phyloP scores from a whole-genome alignment of 2,888 invertebrate genomes.

The Sphinx pinastri region DNA sequence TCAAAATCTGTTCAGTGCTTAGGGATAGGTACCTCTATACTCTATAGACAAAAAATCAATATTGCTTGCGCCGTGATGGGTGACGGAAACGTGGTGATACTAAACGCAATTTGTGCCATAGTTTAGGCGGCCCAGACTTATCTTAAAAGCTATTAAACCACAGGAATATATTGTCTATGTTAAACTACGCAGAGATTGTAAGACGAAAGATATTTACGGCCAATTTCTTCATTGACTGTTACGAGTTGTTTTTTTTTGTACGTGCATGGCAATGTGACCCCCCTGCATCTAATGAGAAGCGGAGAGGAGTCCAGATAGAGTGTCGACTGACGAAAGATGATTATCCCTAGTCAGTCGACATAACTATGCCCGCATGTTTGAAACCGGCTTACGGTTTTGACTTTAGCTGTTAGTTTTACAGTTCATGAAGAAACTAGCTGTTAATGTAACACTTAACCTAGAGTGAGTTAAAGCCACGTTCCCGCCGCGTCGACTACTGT shows the following conservation, averaged over 20 bases:
- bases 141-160: slow-evolving; percentile 17
- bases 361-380: too few species aligned
- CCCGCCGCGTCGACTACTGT: slow-evolving; percentile 34
- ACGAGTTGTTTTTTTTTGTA: too few species aligned
- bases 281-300: too few species aligned
- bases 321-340: too few species aligned
- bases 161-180: slow-evolving; percentile 19
- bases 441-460: slow-evolving; percentile 10
- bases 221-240: too few species aligned
- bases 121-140: slow-evolving; percentile 17
- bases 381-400: too few species aligned
- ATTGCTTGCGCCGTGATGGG: neutral
- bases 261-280: too few species aligned
- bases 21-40: neutral
- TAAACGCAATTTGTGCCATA: slow-evolving; percentile 20
- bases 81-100: slow-evolving; percentile 16
- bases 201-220: neutral
- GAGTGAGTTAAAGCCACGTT: slow-evolving; percentile 28
- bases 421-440: too few species aligned
- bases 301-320: too few species aligned
- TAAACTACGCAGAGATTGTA: slow-evolving; percentile 14
- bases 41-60: neutral
- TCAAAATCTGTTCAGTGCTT: neutral
- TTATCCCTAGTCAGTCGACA: too few species aligned
- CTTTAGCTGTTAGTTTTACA: too few species aligned